Evolutionary conservation across 2,797 vertebrate species (phyloP).

Genomic region (Anomalospiza imberbis): DNA sequence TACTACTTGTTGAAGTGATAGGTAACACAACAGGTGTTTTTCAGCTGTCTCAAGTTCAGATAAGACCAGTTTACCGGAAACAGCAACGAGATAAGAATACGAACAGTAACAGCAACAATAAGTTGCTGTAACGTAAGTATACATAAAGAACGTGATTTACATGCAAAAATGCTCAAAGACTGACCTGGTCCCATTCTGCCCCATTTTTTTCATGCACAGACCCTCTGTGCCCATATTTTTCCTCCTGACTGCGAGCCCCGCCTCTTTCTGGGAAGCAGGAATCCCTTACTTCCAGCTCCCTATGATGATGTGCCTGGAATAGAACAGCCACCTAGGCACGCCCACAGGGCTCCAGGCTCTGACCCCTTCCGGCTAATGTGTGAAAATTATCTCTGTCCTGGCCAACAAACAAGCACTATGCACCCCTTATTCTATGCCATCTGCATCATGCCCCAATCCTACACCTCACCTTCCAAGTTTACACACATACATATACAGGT

Average conservation of each 20-base stretch:
- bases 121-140: neutral
- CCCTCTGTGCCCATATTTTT: neutral
- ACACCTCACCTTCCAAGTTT: neutral
- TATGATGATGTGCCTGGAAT: fast-evolving
- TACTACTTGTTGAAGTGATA: neutral
- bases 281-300: neutral
- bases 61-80: neutral
- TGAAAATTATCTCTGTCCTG: neutral
- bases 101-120: neutral
- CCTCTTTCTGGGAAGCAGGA: neutral
- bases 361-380: too few species aligned
- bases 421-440: neutral
- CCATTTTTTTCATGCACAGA: neutral
- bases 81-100: neutral
- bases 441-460: neutral
- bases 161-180: neutral
- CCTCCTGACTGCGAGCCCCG: fast-evolving
- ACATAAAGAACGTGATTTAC: neutral
- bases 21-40: neutral
- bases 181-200: fast-evolving
- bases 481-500: neutral
- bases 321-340: neutral
- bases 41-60: neutral
- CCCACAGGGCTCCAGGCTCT: neutral
- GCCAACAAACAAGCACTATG: neutral